Evolutionary conservation across 1,140 invertebrate species (phyloP).

Genomic region (Batillaria attramentaria): DNA sequence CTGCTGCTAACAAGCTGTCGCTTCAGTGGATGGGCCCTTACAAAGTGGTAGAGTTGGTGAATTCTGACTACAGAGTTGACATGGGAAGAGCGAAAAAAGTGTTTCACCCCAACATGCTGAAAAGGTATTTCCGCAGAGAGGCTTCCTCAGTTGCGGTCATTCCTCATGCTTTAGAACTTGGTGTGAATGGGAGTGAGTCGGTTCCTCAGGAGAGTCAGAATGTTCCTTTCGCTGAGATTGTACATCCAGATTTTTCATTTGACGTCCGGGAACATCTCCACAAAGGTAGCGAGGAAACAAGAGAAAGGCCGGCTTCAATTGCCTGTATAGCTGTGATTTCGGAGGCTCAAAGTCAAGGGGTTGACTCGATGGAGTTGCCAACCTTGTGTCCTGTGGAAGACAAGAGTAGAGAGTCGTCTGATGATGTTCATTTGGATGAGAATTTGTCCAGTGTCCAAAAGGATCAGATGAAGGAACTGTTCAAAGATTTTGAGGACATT

Average conservation of each 20-base stretch:
- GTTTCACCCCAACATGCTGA: conserved; percentile 1
- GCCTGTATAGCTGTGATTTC: no score
- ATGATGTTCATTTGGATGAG: neutral
- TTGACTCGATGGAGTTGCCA: no score
- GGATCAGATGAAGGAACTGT: neutral
- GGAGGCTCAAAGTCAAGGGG: no score
- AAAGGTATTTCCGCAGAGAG: neutral
- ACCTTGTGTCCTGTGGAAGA: neutral
- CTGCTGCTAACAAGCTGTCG: conserved; percentile 37
- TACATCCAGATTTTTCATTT: no score
- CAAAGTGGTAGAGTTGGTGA: neutral
- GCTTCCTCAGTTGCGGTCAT: neutral
- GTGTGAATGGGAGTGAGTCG: neutral
- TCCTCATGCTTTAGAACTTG: neutral
- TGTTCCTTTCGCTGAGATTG: no score
- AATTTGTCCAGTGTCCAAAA: neutral
- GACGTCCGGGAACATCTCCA: no score
- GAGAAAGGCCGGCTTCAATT: no score
- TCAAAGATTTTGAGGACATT: neutral
- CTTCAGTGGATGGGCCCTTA: conserved; percentile 42
- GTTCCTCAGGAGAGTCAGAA: neutral
- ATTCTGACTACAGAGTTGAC: neutral
- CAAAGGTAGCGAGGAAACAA: no score
- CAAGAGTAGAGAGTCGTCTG: neutral
- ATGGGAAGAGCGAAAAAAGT: neutral